Conservation (phyloP, 2,888 invertebrate genomes). For the Dryomyza anilis region DNA sequence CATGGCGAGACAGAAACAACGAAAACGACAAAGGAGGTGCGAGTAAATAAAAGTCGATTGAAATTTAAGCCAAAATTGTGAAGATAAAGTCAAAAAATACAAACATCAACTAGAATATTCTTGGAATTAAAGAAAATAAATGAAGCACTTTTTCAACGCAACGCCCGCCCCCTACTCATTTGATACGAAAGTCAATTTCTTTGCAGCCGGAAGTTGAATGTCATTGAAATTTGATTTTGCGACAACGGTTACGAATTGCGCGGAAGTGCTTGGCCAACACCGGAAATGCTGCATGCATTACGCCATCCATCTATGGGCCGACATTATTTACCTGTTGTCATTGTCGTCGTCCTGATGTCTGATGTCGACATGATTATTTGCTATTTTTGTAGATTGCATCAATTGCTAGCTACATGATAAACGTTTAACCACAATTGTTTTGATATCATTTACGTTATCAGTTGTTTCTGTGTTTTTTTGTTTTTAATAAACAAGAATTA, state of each 20-base stretch:
- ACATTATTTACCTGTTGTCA: neutral
- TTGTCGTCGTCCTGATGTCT: neutral
- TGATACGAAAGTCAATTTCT: too few species aligned
- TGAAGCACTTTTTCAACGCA: too few species aligned
- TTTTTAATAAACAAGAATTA: too few species aligned
- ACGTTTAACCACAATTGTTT: neutral
- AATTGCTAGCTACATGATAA: neutral
- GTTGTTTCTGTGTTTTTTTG: too few species aligned
- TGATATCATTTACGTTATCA: too few species aligned
- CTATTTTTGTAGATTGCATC: conserved; percentile 3
- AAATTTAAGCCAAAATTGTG: too few species aligned
- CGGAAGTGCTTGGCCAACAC: neutral
- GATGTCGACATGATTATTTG: neutral
- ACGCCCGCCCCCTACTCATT: too few species aligned
- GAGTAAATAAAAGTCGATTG: neutral
- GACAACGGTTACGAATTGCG: neutral
- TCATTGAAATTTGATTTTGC: neutral
- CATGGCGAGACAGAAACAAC: neutral
- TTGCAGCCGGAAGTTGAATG: too few species aligned
- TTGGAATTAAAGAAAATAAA: too few species aligned
- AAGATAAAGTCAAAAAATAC: too few species aligned
- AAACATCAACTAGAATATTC: too few species aligned
- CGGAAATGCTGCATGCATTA: neutral
- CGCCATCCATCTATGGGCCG: too few species aligned
- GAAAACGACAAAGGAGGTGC: neutral